A percentile compares a stretch with the other conserved stretches of the same genome.
Conservation (phyloP, 92 coral and sea anemone species). For the Anthopleura xanthogrammica region DNA sequence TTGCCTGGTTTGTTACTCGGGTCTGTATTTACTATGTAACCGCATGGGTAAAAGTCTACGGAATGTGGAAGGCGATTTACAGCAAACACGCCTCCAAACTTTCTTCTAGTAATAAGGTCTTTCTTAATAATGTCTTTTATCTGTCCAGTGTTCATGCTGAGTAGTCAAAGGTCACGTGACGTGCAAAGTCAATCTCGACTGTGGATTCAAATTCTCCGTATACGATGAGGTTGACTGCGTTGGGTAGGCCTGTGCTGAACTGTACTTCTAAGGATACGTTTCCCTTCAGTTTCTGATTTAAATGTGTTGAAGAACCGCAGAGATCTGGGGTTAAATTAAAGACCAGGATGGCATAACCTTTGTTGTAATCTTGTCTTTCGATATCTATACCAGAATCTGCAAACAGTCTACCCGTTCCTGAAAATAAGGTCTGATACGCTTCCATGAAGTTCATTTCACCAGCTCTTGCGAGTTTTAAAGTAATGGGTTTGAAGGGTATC, state of each 20-base stretch:
- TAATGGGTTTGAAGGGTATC: conserved; percentile 6
- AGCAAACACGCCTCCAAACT: not conserved
- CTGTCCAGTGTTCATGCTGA: not conserved
- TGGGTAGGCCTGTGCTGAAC: conserved; percentile 8
- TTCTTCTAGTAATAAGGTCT: not conserved
- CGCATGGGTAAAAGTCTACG: not conserved
- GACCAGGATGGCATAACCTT: conserved; percentile 10
- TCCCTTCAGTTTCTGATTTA: not conserved
- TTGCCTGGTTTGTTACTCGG: not conserved
- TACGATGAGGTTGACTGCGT: too few species aligned
- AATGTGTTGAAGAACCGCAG: conserved; percentile 5
- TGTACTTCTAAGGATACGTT: conserved; percentile 7
- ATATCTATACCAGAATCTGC: conserved; percentile 12
- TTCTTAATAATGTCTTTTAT: not conserved
- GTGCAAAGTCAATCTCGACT: too few species aligned
- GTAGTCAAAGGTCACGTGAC: not conserved
- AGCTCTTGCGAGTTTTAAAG: not conserved
- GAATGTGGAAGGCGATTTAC: not conserved
- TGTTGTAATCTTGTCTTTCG: conserved; percentile 10
- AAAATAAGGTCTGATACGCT: too few species aligned
- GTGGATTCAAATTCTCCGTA: too few species aligned
- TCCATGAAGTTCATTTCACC: conserved; percentile 5
- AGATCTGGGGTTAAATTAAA: not conserved
- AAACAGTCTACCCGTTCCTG: not conserved
- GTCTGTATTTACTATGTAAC: not conserved